Evolutionary conservation across 64 coral and sea anemone species (phyloP).

Genomic region (Pocillopora damicornis): DNA sequence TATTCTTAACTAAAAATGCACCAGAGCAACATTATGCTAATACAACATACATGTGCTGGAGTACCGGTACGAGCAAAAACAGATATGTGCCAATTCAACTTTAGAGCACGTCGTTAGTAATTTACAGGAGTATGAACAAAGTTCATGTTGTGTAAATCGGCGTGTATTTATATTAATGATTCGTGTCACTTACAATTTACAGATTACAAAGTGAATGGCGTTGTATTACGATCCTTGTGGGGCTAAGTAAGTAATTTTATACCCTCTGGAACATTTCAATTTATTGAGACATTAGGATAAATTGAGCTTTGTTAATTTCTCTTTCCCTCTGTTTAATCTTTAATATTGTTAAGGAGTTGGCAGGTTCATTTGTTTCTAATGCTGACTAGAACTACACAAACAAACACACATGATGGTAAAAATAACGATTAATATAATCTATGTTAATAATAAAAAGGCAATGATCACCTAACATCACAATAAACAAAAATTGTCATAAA

Average conservation of each 20-base stretch:
- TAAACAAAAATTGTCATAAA: no score
- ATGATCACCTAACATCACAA: no score
- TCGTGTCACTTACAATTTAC: not conserved
- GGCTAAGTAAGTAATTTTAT: not conserved
- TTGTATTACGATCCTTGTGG: not conserved
- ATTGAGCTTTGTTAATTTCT: not conserved
- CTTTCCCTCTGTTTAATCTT: not conserved
- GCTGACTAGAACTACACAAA: no score
- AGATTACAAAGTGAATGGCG: not conserved
- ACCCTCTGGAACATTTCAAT: not conserved
- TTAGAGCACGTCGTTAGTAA: not conserved
- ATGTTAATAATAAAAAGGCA: no score
- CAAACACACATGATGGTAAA: no score
- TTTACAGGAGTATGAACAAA: not conserved
- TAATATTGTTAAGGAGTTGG: not conserved
- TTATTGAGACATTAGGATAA: not conserved
- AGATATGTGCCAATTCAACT: no score
- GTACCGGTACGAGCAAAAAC: no score
- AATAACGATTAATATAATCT: no score
- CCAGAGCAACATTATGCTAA: no score
- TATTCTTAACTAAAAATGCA: no score
- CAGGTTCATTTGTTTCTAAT: no score
- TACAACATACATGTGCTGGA: no score
- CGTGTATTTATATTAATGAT: not conserved
- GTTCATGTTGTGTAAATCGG: not conserved